A percentile compares a stretch with the other conserved stretches of the same genome.
Conservation (phyloP, 2,888 invertebrate species). For the Neocrepidodera transversa region DNA sequence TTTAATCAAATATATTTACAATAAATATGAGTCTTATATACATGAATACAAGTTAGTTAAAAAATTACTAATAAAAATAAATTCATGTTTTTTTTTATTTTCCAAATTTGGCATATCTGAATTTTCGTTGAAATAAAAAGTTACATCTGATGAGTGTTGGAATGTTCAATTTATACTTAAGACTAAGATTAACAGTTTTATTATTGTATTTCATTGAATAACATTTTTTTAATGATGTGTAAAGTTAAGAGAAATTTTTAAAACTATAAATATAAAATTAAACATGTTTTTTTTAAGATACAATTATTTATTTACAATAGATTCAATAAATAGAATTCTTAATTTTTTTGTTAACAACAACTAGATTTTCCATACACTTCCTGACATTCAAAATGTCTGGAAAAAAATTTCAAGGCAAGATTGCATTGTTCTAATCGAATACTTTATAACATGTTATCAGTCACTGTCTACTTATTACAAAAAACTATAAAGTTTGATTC, state of each 20-base stretch:
- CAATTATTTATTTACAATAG: slow-evolving; percentile 38
- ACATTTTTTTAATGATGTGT: not conserved
- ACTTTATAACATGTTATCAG: slow-evolving; percentile 35
- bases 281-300: slow-evolving; percentile 17
- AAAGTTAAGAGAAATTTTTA: slow-evolving; percentile 23
- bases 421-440: slow-evolving; percentile 42
- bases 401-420: slow-evolving; percentile 47
- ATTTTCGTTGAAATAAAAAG: slow-evolving; percentile 38
- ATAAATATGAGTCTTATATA: slow-evolving; percentile 53
- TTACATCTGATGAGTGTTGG: slow-evolving; percentile 35
- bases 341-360: slow-evolving; percentile 35
- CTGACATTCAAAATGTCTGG: slow-evolving; percentile 19
- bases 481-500: slow-evolving; percentile 11
- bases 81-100: slow-evolving; percentile 20
- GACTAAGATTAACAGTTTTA: slow-evolving; percentile 32
- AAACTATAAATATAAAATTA: slow-evolving; percentile 27
- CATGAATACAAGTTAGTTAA: slow-evolving; percentile 45
- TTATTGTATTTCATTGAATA: slow-evolving; percentile 20
- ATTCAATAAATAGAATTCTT: slow-evolving; percentile 34
- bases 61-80: slow-evolving; percentile 41
- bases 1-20: slow-evolving; percentile 54
- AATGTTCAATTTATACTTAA: slow-evolving; percentile 41
- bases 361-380: slow-evolving; percentile 29
- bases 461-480: slow-evolving; percentile 38
- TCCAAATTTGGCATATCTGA: slow-evolving; percentile 34